Percentiles rank a stretch among this genome's conserved stretches.
These are phyloP conservation scores for Petrocephalus schoutedeni DNA, from an alignment of 2,797 vertebrate species.

Conservation along the genomic window DNA sequence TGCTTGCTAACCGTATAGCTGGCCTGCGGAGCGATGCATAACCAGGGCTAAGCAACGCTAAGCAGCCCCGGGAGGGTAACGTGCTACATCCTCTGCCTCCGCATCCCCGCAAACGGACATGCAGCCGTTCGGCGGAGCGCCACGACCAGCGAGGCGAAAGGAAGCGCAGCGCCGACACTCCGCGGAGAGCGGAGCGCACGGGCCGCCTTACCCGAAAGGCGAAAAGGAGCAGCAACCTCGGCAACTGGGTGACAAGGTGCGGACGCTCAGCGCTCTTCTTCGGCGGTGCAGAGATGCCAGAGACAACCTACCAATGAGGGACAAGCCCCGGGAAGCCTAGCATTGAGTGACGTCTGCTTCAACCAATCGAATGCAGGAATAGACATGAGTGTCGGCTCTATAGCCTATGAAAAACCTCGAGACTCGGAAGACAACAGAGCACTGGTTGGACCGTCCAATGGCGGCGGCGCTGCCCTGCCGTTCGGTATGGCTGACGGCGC, in stretches of 20 bases:
- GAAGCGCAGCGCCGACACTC: background rate
- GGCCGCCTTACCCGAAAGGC: background rate
- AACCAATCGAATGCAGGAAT: background rate
- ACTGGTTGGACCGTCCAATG: background rate
- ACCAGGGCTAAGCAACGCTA: background rate
- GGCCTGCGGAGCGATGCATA: background rate
- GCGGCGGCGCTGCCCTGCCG: background rate
- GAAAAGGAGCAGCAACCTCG: background rate
- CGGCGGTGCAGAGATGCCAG: background rate
- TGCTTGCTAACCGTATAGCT: background rate
- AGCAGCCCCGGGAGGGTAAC: background rate
- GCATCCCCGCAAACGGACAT: background rate
- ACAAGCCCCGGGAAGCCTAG: background rate
- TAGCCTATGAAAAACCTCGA: background rate
- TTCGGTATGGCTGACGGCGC: background rate
- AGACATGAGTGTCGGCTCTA: background rate
- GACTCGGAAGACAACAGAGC: background rate
- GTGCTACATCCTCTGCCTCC: background rate
- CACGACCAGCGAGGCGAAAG: background rate
- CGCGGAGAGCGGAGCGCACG: background rate
- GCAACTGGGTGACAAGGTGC: background rate
- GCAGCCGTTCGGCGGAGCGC: background rate
- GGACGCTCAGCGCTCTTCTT: slow-evolving; percentile 9
- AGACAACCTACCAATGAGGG: slow-evolving; percentile 20
- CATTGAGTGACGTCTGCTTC: background rate